These are phyloP conservation scores for Leptothorax acervorum DNA, from an alignment of 2,888 invertebrate genomes.

Conservation along the genomic window DNA sequence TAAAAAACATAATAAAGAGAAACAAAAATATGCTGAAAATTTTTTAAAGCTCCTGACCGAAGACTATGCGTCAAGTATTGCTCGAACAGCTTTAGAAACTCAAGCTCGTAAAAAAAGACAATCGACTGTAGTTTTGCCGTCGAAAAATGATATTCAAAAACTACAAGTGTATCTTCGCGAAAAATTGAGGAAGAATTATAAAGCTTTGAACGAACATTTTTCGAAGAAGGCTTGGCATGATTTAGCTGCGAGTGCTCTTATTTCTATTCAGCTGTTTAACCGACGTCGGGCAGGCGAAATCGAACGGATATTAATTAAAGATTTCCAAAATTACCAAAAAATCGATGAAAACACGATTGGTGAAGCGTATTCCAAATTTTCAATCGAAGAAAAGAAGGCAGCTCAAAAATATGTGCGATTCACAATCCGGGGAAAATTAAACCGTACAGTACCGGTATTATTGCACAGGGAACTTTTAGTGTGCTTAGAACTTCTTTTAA, in stretches of 20 bases:
- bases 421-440: background rate
- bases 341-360: background rate
- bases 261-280: background rate
- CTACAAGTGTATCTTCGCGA: background rate
- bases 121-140: background rate
- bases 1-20: too few relatives aligned
- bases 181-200: background rate
- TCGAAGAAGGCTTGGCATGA: background rate
- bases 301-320: background rate
- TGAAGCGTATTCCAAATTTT: background rate
- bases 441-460: too few relatives aligned
- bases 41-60: too few relatives aligned
- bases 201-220: background rate
- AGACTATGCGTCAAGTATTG: too few relatives aligned
- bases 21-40: too few relatives aligned
- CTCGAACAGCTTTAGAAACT: background rate
- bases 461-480: too few relatives aligned
- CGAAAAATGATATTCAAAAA: background rate
- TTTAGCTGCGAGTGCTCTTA: background rate
- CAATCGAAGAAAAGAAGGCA: background rate
- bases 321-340: background rate
- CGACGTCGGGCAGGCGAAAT: background rate
- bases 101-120: background rate
- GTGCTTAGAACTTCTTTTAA: too few relatives aligned
- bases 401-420: background rate